A percentile compares a stretch with the other conserved stretches of the same genome.
phyloP scores from a whole-genome alignment of 2,888 invertebrate species.

The Andrena dorsata region DNA sequence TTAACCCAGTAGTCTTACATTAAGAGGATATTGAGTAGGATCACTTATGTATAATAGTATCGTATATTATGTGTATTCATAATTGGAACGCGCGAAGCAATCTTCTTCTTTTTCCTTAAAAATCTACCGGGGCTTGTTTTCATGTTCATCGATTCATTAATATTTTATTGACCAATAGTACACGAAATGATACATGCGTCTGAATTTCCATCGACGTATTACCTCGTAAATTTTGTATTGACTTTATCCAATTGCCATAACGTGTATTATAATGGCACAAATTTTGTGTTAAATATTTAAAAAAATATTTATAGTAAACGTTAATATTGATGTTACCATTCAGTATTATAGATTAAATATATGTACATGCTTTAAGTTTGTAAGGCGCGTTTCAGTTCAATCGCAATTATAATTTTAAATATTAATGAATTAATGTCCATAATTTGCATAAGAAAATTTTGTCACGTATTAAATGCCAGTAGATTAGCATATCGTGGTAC shows the following conservation, averaged over 20 bases:
- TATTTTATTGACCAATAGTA: neutral
- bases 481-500: conserved; percentile 3
- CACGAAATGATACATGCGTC: neutral
- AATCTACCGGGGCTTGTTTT: conserved; percentile 41
- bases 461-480: neutral
- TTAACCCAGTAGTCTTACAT: conserved; percentile 40
- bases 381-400: neutral
- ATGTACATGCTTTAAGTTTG: neutral
- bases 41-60: conserved; percentile 21
- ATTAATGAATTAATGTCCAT: conserved; percentile 13
- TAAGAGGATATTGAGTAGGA: conserved; percentile 41
- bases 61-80: conserved; percentile 35
- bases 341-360: conserved; percentile 8
- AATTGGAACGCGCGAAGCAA: conserved; percentile 40
- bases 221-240: neutral
- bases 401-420: too few species aligned
- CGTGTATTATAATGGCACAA: neutral
- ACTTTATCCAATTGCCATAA: neutral
- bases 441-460: neutral
- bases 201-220: neutral
- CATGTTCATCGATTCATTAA: conserved; percentile 15
- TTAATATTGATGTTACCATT: conserved; percentile 7
- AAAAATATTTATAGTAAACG: conserved; percentile 11
- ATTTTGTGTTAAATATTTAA: neutral
- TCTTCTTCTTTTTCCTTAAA: conserved; percentile 53